Base-by-base conservation (phyloP, 2,888 invertebrate genomes). In the Tachina fera region DNA sequence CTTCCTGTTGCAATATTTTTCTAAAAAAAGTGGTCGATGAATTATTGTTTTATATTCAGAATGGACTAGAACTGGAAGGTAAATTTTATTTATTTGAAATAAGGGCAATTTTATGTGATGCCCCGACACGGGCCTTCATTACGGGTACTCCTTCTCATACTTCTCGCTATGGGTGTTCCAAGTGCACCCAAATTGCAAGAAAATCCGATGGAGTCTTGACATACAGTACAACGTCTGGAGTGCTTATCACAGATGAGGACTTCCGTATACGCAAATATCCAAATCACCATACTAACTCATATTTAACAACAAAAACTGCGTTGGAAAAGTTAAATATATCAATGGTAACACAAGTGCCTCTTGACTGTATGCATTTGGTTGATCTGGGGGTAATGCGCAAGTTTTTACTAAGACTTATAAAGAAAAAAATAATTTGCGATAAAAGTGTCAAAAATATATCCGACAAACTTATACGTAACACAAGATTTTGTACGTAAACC, bases 341-440 rank as follows among this genome's bases (percentile, higher is more conserved):
- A 51, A 51, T 51, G 51, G 9, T 51, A 51, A 51, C 51, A 16
- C 51, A 51, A 16, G 51, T 51, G 16, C 51, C 51, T 51, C 51
- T 49, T 51, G 51, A 51, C 51, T 51, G 51, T 51, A 51, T 51
- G n/a, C 51, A 51, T 60, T 53, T 84, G 10, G 47, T 83, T 11
- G 80, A 80, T n/a, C 56, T 84, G 51, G 81, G 81, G n/a, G 81
- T 87, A 10, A 78, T 81, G 70, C 74, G 79, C 43, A 86, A 79
- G 63, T 53, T 82, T 75, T 74, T 85, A 47, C 43, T 71, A 53
- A 51, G 16, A 58, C 45, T 85, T 67, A 41, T 77, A 14, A 22
- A 72, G 22, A 11, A 77, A 77, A 43, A 76, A 60, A 75, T 61
- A 9, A 60, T 63, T 61, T 83, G 60, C 14, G 68, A 68, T 53